A percentile compares a stretch with the other conserved stretches of the same genome.
Evolutionary conservation across 2,888 invertebrate genomes (phyloP).

Genomic region (Drosophila demipolita): DNA sequence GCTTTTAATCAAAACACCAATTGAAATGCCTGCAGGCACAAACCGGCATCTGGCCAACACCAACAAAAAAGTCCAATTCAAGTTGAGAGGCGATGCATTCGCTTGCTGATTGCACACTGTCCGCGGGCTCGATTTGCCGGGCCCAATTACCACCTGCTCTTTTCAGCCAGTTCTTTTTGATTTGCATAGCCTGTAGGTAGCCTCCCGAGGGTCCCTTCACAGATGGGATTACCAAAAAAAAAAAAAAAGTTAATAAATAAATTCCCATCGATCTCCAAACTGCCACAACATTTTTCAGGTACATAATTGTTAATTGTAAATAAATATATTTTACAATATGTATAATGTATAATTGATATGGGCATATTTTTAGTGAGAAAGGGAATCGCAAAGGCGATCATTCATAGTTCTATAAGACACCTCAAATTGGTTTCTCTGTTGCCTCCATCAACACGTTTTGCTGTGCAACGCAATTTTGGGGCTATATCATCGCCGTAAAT

Average conservation of each 20-base stretch:
- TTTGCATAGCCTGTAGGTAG: neutral
- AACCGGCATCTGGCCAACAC: slow-evolving; percentile 8
- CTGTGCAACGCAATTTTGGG: slow-evolving; percentile 33
- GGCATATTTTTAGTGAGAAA: neutral
- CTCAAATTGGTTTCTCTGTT: neutral
- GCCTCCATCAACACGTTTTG: slow-evolving; percentile 47
- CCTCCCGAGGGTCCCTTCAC: neutral
- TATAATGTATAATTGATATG: neutral
- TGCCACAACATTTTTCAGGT: neutral
- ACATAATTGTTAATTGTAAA: no score
- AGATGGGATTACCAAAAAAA: neutral
- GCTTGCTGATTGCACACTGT: slow-evolving; percentile 43
- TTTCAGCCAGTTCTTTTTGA: neutral
- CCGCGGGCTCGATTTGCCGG: slow-evolving; percentile 26
- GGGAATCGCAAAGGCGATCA: neutral
- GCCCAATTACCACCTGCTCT: slow-evolving; percentile 44
- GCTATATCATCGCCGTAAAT: slow-evolving; percentile 49
- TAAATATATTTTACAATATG: neutral
- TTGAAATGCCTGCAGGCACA: slow-evolving; percentile 22
- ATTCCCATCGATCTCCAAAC: neutral
- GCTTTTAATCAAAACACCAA: slow-evolving; percentile 71
- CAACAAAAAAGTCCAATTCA: slow-evolving; percentile 4
- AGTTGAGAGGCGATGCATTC: slow-evolving; percentile 5
- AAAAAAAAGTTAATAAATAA: neutral
- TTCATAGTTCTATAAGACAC: neutral